Base-by-base conservation (phyloP, 92 coral and sea anemone species). In the Parazoanthus darwini region DNA sequence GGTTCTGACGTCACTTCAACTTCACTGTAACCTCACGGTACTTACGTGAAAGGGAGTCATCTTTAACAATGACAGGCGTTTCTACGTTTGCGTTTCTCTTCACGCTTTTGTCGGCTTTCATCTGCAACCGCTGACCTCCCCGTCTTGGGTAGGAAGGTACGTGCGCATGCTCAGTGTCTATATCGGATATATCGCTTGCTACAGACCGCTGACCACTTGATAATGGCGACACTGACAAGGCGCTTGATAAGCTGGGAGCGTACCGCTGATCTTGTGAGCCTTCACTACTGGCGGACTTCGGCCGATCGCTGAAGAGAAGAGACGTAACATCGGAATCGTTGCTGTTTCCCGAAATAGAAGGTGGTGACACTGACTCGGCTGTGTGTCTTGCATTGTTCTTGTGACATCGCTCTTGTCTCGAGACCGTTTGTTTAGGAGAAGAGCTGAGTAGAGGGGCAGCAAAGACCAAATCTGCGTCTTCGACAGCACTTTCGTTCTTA, bases 401-500 rank as follows among this genome's bases (percentile, higher is more conserved):
- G 39, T 16, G 44, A 37, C 29, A 4, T 16, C 38, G 74, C 13
- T 46, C 70, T 71, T 74, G 59, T 22, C 67, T 59, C 37, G 26
- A 36, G 36, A 73, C 88, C 6, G 86, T 92, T 59, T 88, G 94
- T 78, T 92, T 93, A 0, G 98, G 98, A 9, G 98, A 95, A 4
- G 98, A 95, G 90, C 98, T 95, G 80, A 93, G 92, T 3, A 95
- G 74, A 11, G 98, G 98, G 43, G 92, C 84, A 6, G 78, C 67
- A 77, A 95, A 86, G 59, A 82, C 91, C 37, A 87, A 4, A 66
- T 51, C 74, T 76, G 18, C 15, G 14, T 86, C 82, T 37, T 46
- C 63, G 11, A 68, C 15, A 70, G 25, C 43, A 48, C 9, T 29
- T 71, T 25, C 87, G 33, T 71, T 4, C n/a, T 8, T 33, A 77